Evolutionary conservation across 2,113 vertebrate genomes (phyloP), one percentile per base, ranked within the genome.

Genomic region (Albula goreensis): DNA sequence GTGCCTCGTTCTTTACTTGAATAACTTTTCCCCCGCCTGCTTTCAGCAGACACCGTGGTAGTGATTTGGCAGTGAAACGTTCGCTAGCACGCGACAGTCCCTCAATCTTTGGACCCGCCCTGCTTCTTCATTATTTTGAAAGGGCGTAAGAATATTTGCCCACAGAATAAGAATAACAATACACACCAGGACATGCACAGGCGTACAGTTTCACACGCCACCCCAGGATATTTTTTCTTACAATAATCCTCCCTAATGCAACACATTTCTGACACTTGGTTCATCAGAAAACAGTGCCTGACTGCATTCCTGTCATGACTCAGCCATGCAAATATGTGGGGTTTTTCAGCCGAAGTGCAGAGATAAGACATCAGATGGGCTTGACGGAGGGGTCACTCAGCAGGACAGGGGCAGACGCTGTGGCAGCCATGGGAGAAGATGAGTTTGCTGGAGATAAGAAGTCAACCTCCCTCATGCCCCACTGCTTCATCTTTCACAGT

Each of bases 141-240:
- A 82, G 81, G 81, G 81, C 81, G 81, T 82, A 5, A 53, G 51
- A 25, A 25, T 53, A 60, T 82, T 82, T 57, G 80, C 5, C 9
- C 51, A 81, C 51, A 81, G 50, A 80, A 50, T 74, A n/a, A 74
- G 6, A 74, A 74, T 74, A 31, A 22, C 6, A 31, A 9, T n/a
- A 22, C 70, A 19, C 10, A 25, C n/a, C 70, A n/a, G 70, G 70
- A 74, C 70, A 74, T 31, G 19, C n/a, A 31, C 70, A 25, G 1
- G 70, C 0, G 11, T n/a, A 31, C 70, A 31, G n/a, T 31, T 74
- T 74, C 70, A 10, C n/a, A 8, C n/a, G 8, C 8, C n/a, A 74
- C n/a, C 8, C 9, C n/a, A 19, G 22, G 70, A 74, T 74, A 15
- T 63, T 63, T 74, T 31, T 31, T 31, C 8, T 31, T 74, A 25